Percentiles rank a stretch among this genome's conserved stretches.
Conservation (phyloP, 2,113 vertebrate species). For the Alligator mississippiensis region DNA sequence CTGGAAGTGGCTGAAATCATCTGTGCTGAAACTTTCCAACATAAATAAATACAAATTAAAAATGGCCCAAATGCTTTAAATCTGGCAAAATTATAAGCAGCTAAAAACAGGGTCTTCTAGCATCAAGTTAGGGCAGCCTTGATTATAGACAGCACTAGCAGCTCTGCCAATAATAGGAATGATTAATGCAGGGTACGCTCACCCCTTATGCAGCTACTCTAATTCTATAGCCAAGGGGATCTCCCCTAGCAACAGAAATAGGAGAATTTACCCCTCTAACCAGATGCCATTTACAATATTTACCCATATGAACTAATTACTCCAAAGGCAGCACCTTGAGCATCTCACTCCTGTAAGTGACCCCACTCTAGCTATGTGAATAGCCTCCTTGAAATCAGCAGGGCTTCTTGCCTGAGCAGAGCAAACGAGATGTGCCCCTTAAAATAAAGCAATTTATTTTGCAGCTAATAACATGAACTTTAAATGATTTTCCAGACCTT, state of each 20-base stretch:
- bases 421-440: neutral
- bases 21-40: neutral
- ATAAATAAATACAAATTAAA: neutral
- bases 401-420: neutral
- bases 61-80: neutral
- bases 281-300: neutral
- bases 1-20: neutral
- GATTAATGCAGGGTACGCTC: neutral
- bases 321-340: neutral
- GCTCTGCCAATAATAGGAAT: neutral
- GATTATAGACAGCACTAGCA: neutral
- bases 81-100: neutral
- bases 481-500: neutral
- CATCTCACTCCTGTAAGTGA: neutral
- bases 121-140: neutral
- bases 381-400: neutral
- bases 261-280: neutral
- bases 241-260: neutral
- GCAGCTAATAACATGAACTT: neutral
- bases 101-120: neutral
- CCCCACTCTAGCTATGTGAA: neutral
- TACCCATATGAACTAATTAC: neutral
- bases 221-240: neutral
- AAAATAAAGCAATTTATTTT: neutral
- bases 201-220: rapidly evolving